Evolutionary conservation across 2,113 vertebrate genomes (phyloP).

Genomic region (Bubo bubo): DNA sequence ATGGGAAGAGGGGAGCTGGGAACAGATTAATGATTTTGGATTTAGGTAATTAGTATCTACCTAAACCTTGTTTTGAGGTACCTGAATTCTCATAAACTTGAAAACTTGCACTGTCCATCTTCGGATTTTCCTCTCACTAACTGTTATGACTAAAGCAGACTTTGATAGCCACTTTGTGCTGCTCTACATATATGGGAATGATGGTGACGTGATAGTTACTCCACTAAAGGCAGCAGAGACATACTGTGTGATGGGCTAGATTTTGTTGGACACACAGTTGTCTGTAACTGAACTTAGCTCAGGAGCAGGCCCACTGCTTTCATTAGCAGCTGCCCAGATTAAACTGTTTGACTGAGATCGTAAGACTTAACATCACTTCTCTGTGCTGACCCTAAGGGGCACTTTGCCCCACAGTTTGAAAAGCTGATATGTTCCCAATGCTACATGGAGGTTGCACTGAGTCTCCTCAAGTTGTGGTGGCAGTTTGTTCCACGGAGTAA

Average conservation of each 20-base stretch:
- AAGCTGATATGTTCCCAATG: rapidly evolving
- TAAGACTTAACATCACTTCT: not conserved
- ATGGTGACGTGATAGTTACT: rapidly evolving
- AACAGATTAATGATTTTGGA: not conserved
- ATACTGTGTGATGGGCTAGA: not conserved
- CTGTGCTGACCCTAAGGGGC: not conserved
- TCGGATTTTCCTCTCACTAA: not conserved
- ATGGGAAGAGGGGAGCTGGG: not conserved
- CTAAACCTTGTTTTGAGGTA: not conserved
- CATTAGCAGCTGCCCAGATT: not conserved
- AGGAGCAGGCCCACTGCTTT: not conserved
- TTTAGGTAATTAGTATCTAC: not conserved
- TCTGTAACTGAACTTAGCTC: not conserved
- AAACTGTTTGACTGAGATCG: not conserved
- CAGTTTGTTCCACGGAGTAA: not conserved
- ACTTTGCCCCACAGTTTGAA: not conserved
- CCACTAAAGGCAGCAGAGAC: not conserved
- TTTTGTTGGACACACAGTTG: not conserved
- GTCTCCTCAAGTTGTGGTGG: not conserved
- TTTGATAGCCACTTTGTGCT: not conserved
- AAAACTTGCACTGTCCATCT: not conserved
- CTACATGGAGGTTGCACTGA: rapidly evolving
- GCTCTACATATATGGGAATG: not conserved
- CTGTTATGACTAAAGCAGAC: not conserved
- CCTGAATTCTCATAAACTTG: not conserved